Evolutionary conservation across 2,888 invertebrate genomes (phyloP), one percentile per base, ranked within the genome.

Genomic region (Hipparchia semele): DNA sequence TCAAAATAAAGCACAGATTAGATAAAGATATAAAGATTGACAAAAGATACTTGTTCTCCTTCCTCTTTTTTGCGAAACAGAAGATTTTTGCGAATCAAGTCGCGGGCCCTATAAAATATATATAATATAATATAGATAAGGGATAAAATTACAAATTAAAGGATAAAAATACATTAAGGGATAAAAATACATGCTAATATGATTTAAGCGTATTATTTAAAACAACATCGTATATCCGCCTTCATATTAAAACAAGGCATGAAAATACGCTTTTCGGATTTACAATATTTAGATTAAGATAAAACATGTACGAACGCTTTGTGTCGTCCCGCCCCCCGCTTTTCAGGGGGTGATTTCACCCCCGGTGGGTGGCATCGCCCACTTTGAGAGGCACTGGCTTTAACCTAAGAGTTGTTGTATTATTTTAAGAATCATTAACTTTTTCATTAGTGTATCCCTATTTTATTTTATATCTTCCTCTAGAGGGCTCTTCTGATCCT

Each of bases 281-380:
- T 69, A 69, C 69, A 69, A 69, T 69, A 69, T 69, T 69, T 53
- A 69, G 69, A 69, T 69, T 53, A 61, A 69, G 69, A 69, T 69
- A 69, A 69, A 69, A 69, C 69, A 69, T 69, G 69, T 69, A 69
- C 69, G 69, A 61, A 61, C 69, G 53, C 69, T 69, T 69, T 61
- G 69, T 61, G 39, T 59, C 60, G 13, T 13, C 59, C 69, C 69
- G 10, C 12, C 23, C 53, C 13, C 46, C 56, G 33, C n/a, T 23
- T 39, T 39, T 39, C 1, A 5, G 39, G 39, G 39, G 39, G 39
- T 39, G 39, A 39, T 39, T 39, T 39, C 39, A 39, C 61, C 53
- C 0, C n/a, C 39, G 33, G 23, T 23, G 67, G 58, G n/a, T 33
- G 39, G 45, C 7, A 10, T 59, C 59, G 49, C 68, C 68, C 58